Percentiles rank a stretch among this genome's conserved stretches.
Evolutionary conservation across 2,113 vertebrate genomes (phyloP).

Genomic region (Notarius quadriscutis): DNA sequence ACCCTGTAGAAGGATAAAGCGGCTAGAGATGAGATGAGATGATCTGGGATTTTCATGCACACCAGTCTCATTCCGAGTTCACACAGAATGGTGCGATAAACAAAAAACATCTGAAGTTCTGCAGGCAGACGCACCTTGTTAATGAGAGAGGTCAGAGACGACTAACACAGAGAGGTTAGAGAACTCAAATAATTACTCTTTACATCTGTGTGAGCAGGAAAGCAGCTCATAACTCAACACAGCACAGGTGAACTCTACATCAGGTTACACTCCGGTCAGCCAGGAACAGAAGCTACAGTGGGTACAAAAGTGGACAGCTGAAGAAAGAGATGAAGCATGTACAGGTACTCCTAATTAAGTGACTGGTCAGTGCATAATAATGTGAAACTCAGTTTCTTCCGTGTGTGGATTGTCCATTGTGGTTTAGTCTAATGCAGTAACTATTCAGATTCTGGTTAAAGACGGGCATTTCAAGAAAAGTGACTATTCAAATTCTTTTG

Average conservation of each 20-base stretch:
- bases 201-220: neutral
- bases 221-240: neutral
- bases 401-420: neutral
- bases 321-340: neutral
- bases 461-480: neutral
- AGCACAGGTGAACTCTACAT: neutral
- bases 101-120: neutral
- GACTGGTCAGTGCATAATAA: neutral
- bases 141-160: neutral
- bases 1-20: no score
- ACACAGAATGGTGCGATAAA: neutral
- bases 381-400: conserved; percentile 2
- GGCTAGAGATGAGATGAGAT: neutral
- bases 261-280: neutral
- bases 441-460: neutral
- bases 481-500: neutral
- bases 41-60: neutral
- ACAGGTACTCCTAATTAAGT: neutral
- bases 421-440: neutral
- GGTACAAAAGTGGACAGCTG: neutral
- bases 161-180: neutral
- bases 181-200: neutral
- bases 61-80: neutral
- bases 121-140: neutral
- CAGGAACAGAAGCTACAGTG: neutral